phyloP scores from a whole-genome alignment of 2,888 invertebrate genomes.

The Chymomyza caudatula region DNA sequence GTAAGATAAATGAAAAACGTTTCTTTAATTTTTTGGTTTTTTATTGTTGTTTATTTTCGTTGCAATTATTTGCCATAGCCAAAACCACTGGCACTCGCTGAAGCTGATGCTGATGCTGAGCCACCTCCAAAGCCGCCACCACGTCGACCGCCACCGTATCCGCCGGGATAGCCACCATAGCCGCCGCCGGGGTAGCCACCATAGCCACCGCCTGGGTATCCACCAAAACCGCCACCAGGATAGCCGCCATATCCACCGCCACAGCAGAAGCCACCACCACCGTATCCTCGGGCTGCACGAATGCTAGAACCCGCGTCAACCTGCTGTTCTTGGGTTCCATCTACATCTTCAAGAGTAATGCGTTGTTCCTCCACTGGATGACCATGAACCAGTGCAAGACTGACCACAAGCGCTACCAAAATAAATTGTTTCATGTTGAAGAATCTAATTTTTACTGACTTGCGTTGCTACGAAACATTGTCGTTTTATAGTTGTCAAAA shows the following conservation, averaged over 20 bases:
- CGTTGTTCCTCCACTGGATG: slow-evolving; percentile 41
- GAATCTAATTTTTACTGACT: slow-evolving; percentile 35
- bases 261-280: slow-evolving; percentile 26
- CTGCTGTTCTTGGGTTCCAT: slow-evolving; percentile 20
- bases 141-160: neutral
- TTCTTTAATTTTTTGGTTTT: neutral
- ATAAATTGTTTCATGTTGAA: slow-evolving; percentile 55
- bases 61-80: slow-evolving; percentile 30
- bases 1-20: too few species aligned
- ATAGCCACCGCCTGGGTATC: slow-evolving; percentile 6
- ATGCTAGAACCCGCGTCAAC: slow-evolving; percentile 17
- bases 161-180: slow-evolving; percentile 5
- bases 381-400: slow-evolving; percentile 31
- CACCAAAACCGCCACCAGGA: slow-evolving; percentile 24
- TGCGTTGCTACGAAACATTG: neutral
- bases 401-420: slow-evolving; percentile 30
- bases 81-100: slow-evolving; percentile 18
- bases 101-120: slow-evolving; percentile 28
- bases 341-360: slow-evolving; percentile 36
- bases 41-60: neutral
- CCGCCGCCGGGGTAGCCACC: slow-evolving; percentile 20
- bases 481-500: slow-evolving; percentile 39
- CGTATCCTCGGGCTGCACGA: slow-evolving; percentile 50
- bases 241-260: slow-evolving; percentile 25
- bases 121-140: slow-evolving; percentile 24